phyloP scores from a whole-genome alignment of 2,888 invertebrate genomes.

The Latheticus oryzae region DNA sequence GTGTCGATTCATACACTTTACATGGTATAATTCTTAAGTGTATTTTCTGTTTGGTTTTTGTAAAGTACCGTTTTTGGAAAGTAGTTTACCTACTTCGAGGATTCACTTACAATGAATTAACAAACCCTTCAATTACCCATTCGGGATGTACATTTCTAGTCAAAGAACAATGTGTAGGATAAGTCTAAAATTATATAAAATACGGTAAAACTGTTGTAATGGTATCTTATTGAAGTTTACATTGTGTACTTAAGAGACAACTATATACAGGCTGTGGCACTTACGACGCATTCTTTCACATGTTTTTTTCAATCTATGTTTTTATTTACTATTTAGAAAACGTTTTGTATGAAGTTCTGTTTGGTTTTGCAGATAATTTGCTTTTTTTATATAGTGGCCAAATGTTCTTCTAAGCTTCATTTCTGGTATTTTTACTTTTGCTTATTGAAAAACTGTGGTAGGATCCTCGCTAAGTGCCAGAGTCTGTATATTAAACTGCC shows the following conservation, averaged over 20 bases:
- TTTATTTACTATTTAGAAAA: no score
- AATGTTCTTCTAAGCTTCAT: no score
- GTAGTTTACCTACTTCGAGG: slow-evolving; percentile 53
- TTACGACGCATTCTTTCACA: no score
- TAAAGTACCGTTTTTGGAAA: slow-evolving; percentile 53
- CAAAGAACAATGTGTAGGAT: slow-evolving; percentile 50
- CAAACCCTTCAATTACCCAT: slow-evolving; percentile 52
- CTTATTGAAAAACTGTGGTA: no score
- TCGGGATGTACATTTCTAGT: slow-evolving; percentile 55
- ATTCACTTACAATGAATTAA: slow-evolving; percentile 60
- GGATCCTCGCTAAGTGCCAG: no score
- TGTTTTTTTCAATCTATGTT: no score
- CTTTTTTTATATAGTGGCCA: no score
- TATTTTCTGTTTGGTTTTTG: slow-evolving; percentile 48
- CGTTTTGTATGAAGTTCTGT: no score
- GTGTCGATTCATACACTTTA: slow-evolving; percentile 54
- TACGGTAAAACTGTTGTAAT: slow-evolving; percentile 45
- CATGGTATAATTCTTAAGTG: slow-evolving; percentile 48
- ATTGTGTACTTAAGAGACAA: slow-evolving; percentile 42
- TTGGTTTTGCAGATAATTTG: no score
- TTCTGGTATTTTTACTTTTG: no score
- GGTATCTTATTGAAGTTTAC: slow-evolving; percentile 44
- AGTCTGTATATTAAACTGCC: slow-evolving; percentile 47
- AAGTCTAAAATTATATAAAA: slow-evolving; percentile 45
- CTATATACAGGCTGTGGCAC: no score